Percentiles rank a stretch among this genome's conserved stretches.
Evolutionary conservation across 2,113 vertebrate genomes (phyloP).

Genomic region (Dissostichus mawsoni): DNA sequence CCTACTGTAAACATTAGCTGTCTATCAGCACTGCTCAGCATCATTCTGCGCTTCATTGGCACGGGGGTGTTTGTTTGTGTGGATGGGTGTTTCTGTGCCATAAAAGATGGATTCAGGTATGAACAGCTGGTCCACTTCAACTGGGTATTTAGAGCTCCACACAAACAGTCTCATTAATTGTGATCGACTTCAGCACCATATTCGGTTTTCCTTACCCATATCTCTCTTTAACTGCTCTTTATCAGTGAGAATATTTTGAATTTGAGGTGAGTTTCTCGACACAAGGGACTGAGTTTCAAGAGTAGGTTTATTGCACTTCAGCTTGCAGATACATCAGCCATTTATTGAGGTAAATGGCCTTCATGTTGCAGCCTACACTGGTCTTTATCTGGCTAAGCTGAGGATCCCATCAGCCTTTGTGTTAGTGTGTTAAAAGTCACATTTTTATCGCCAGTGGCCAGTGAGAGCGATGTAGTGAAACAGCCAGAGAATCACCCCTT

Average conservation of each 20-base stretch:
- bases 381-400: constrained; percentile 33
- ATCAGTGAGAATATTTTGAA: constrained; percentile 21
- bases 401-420: constrained; percentile 36
- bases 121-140: constrained; percentile 66
- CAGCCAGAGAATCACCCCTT: constrained; percentile 23
- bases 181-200: constrained; percentile 45
- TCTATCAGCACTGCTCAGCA: constrained; percentile 54
- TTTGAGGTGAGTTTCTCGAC: constrained; percentile 38
- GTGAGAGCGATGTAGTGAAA: constrained; percentile 22
- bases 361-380: constrained; percentile 47
- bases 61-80: constrained; percentile 49
- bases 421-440: constrained; percentile 30
- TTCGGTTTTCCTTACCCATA: constrained; percentile 9
- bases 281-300: constrained; percentile 35
- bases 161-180: constrained; percentile 61
- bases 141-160: constrained; percentile 33
- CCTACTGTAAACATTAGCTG: constrained; percentile 53
- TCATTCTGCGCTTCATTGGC: constrained; percentile 10
- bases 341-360: constrained; percentile 54
- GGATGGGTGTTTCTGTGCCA: constrained; percentile 18
- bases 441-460: constrained; percentile 10
- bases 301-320: constrained; percentile 22
- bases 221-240: constrained; percentile 1
- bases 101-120: constrained; percentile 50
- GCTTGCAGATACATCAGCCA: constrained; percentile 33